Conservation (phyloP, 2,888 invertebrate genomes). For the Metacarcinus magister region DNA sequence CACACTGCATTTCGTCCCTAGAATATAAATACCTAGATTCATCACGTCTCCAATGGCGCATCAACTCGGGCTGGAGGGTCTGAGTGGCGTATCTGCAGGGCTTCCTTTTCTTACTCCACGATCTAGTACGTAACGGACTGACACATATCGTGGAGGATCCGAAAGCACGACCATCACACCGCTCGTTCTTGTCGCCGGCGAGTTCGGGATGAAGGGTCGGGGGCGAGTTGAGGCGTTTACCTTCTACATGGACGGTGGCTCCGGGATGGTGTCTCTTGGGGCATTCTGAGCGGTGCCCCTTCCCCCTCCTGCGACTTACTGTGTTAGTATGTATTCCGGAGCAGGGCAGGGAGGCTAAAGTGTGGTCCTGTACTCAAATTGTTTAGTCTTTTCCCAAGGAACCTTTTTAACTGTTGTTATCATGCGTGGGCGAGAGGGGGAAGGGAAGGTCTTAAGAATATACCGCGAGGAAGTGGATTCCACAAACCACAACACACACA, state of each 20-base stretch:
- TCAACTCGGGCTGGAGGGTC: background rate
- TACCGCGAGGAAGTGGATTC: background rate
- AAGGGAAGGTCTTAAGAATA: background rate
- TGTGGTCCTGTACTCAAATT: background rate
- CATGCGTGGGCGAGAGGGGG: background rate
- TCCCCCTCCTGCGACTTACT: background rate
- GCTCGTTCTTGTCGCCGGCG: background rate
- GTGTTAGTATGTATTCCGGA: background rate
- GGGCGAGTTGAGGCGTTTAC: background rate
- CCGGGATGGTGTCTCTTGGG: background rate
- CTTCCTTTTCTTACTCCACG: background rate
- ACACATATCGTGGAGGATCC: background rate
- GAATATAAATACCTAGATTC: background rate
- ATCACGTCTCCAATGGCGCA: background rate
- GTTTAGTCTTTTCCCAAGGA: background rate
- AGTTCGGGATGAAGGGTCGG: background rate
- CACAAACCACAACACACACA: background rate
- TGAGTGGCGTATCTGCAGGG: background rate
- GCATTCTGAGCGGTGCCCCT: background rate
- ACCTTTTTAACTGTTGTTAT: background rate
- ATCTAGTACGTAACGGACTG: background rate
- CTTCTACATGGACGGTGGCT: background rate
- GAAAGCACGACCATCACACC: background rate
- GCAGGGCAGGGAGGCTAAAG: background rate
- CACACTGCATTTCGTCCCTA: background rate